Base-by-base conservation (phyloP, 2,888 invertebrate genomes). In the Oscheius onirici region DNA sequence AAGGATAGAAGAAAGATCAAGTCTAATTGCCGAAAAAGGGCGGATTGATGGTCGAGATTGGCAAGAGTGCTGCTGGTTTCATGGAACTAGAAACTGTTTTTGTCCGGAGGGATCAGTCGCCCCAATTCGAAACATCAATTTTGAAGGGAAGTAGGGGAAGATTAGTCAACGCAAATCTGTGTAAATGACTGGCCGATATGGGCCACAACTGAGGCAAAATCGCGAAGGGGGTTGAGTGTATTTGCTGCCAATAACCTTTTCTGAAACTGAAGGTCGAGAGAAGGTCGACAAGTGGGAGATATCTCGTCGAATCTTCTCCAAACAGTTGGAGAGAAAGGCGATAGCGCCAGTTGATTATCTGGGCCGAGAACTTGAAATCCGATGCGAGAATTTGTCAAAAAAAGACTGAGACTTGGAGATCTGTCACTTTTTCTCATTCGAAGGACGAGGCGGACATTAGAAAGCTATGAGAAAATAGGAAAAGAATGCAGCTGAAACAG, bases 171-270 rank as follows among this genome's bases (percentile, higher is more conserved):
- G 22, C n/a, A 20, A 51, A 51, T 20, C 51, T 51, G n/a, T 22
- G 51, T 22, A 24, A 20, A 51, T 51, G 20, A 51, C 20, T 17
- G 24, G 57, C 17, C 17, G 40, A 57, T 57, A 40, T 28, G 57
- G 34, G 60, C 20, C 60, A 22, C 22, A 20, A n/a, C 41, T 26
- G 49, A 17, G 20, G 22, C 15, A 17, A 40, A 22, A 34, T 55
- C 54, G 26, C 34, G 17, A 43, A 58, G 8, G 41, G 44, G 60
- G 60, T 60, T 60, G 60, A 60, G 60, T 60, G 60, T 60, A 43
- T 60, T 60, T 60, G 22, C 60, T 43, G 22, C 22, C 43, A 24
- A n/a, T 13, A 34, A 20, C 15, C 40, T 26, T 55, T 26, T 40
- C 41, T 44, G 43, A 41, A 20, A 17, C 60, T 55, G 41, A 41